These are phyloP conservation scores for Datnioides undecimradiatus DNA, from an alignment of 2,113 vertebrate genomes.

Conservation along the genomic window DNA sequence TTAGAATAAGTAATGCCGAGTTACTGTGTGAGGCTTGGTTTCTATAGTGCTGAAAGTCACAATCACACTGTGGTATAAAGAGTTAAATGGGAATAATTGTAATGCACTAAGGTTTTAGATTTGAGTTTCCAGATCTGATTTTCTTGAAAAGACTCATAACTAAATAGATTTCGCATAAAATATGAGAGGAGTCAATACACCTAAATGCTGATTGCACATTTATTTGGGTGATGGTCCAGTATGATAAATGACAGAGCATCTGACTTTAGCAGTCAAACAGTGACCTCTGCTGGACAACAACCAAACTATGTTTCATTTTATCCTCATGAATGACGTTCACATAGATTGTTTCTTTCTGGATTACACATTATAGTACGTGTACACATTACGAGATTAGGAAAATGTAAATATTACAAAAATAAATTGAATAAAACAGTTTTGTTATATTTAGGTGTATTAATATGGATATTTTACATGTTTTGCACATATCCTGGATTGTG, in stretches of 20 bases:
- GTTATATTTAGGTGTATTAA: not conserved
- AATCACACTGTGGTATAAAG: not conserved
- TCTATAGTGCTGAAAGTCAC: slow-evolving; percentile 3
- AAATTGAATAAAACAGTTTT: not conserved
- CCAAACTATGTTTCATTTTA: slow-evolving; percentile 13
- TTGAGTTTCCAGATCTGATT: not conserved
- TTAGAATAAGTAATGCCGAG: slow-evolving; percentile 1
- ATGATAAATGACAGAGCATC: not conserved
- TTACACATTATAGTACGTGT: not conserved
- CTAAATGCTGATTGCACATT: not conserved
- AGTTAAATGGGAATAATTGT: slow-evolving; percentile 6
- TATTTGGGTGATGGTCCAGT: not conserved
- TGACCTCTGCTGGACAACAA: slow-evolving; percentile 80
- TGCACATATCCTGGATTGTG: no score
- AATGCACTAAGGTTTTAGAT: slow-evolving; percentile 9
- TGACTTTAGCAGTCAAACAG: slow-evolving; percentile 70
- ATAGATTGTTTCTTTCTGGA: not conserved
- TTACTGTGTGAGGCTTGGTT: not conserved
- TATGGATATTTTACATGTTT: not conserved
- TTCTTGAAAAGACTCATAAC: not conserved
- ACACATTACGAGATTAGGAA: not conserved
- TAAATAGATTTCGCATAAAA: not conserved
- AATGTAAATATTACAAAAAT: not conserved
- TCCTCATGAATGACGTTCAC: not conserved
- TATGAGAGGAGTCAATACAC: not conserved